Evolutionary conservation across 2,888 invertebrate species (phyloP).

Genomic region (Abrostola triplasia): DNA sequence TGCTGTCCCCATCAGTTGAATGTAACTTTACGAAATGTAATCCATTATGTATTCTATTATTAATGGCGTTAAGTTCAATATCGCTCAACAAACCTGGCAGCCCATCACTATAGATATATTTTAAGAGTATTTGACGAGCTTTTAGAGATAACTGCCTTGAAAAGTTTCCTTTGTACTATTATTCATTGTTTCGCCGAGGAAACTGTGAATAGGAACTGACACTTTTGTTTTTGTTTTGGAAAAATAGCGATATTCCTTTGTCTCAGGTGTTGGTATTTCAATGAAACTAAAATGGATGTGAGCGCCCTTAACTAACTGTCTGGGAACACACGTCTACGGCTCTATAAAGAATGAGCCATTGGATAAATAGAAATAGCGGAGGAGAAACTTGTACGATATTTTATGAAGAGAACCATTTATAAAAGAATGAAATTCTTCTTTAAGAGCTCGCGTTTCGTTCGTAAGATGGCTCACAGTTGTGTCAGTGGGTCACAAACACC

Average conservation of each 20-base stretch:
- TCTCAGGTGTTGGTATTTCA: slow-evolving; percentile 55
- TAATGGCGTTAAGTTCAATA: slow-evolving; percentile 55
- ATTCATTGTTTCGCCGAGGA: slow-evolving; percentile 77
- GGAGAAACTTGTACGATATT: slow-evolving; percentile 39
- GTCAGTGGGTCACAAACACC: slow-evolving; percentile 18
- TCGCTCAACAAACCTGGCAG: slow-evolving; percentile 41
- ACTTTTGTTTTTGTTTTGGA: slow-evolving; percentile 69
- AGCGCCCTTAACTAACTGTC: slow-evolving; percentile 47
- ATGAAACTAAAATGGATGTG: slow-evolving; percentile 45
- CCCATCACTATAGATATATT: slow-evolving; percentile 69
- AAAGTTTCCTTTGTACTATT: slow-evolving; percentile 82
- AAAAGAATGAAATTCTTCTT: slow-evolving; percentile 30
- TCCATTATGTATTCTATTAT: slow-evolving; percentile 49
- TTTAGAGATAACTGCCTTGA: slow-evolving; percentile 81
- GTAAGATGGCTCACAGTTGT: not conserved
- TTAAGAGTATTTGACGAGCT: slow-evolving; percentile 81
- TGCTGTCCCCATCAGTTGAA: slow-evolving; percentile 41
- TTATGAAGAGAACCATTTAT: slow-evolving; percentile 49
- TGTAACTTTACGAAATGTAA: slow-evolving; percentile 37
- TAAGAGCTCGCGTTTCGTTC: slow-evolving; percentile 14
- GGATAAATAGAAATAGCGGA: slow-evolving; percentile 46
- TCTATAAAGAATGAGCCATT: slow-evolving; percentile 49
- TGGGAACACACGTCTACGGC: slow-evolving; percentile 30
- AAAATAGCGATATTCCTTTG: slow-evolving; percentile 66
- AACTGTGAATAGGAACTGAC: slow-evolving; percentile 68